phyloP scores from a whole-genome alignment of 1,140 invertebrate species.

The Heliconius congener region DNA sequence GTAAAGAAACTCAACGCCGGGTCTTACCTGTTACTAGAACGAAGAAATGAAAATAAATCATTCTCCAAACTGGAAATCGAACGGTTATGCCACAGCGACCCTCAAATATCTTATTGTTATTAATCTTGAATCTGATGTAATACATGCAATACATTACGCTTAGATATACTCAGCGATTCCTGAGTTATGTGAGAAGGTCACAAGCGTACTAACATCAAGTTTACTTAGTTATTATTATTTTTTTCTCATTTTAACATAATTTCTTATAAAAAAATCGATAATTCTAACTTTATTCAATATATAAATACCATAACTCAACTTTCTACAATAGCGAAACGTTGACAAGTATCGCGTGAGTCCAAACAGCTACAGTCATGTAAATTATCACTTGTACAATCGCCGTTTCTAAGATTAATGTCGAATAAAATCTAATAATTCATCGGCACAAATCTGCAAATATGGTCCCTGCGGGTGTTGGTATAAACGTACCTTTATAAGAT shows the following conservation, averaged over 20 bases:
- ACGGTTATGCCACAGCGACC: too few relatives aligned
- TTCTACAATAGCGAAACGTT: conserved; percentile 21
- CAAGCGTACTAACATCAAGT: too few relatives aligned
- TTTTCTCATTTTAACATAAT: neutral
- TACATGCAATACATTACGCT: too few relatives aligned
- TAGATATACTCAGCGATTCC: too few relatives aligned
- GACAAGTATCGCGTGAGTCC: conserved; percentile 40
- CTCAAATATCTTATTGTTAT: too few relatives aligned
- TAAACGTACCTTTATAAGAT: neutral
- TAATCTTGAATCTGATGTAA: too few relatives aligned
- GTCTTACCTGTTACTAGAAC: too few relatives aligned
- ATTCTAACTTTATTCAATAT: neutral
- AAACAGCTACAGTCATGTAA: conserved; percentile 36
- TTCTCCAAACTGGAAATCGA: too few relatives aligned
- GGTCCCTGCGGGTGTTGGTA: neutral
- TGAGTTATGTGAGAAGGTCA: too few relatives aligned
- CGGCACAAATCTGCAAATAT: conserved; percentile 16
- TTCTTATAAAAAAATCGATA: neutral
- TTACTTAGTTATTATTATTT: too few relatives aligned
- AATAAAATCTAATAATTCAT: conserved; percentile 21
- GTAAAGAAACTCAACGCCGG: too few relatives aligned
- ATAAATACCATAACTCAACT: conserved; percentile 18
- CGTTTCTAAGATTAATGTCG: conserved; percentile 16
- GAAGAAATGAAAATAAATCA: too few relatives aligned
- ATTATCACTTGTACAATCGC: conserved; percentile 26